Evolutionary conservation across 2,113 vertebrate genomes (phyloP), one percentile per base, ranked within the genome.

Genomic region (Phalacrocorax brasilianus): DNA sequence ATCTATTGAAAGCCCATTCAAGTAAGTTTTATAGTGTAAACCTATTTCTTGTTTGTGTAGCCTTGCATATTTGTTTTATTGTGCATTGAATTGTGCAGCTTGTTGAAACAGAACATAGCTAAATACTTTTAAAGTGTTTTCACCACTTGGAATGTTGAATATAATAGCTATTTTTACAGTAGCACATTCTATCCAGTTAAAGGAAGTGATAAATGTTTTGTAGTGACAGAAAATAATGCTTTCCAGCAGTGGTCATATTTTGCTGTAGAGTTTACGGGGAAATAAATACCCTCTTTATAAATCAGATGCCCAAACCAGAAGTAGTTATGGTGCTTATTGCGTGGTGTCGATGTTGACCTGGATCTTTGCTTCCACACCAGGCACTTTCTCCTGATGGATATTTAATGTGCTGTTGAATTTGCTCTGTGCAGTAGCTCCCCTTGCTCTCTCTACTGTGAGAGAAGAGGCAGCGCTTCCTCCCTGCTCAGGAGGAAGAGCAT

Each of bases 1-100:
- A 11, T 99, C 99, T 97, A 99, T 99, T 95, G 99, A 99, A 98
- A 99, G 99, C 95, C 99, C 99, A 73, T 99, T 99, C 98, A 99
- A 99, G 99, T 99, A 97, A 97, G 98, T 98, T 88, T 67, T 89
- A 72, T 76, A 85, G 28, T 23, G 5, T 75, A 56, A 67, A 91
- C 19, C 1, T 28, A 13, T 65, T 71, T 89, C 40, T 89, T 44
- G 28, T 14, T 59, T 87, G 5, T 56, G 24, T 67, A 91, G 35
- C 42, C 14, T 80, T 85, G 16, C 26, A 8, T 52, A 44, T 44
- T 44, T 44, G 44, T 16, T 44, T 44, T 44, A 44, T 44, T 44
- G 44, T 44, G 44, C 44, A 44, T 79, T 88, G 47, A 83, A n/a
- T 56, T 49, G 63, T 58, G 17, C 65, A 66, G 24, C 32, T 88